These are phyloP conservation scores for Laticauda laticaudata DNA, from an alignment of 2,113 vertebrate species.

Conservation along the genomic window DNA sequence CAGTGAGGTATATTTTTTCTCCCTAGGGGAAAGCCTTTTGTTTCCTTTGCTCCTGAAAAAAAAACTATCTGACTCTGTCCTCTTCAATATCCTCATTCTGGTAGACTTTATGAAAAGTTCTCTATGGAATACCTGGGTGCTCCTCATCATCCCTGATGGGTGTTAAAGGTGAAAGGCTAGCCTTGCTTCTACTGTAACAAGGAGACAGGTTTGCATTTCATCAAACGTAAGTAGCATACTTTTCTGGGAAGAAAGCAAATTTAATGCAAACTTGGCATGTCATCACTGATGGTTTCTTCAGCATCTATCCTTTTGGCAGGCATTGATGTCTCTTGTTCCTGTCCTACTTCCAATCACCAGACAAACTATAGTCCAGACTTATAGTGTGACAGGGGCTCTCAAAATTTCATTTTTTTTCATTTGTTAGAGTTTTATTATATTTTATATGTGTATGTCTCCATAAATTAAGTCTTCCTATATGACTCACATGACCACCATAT, in stretches of 20 bases:
- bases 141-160: neutral
- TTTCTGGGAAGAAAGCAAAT: neutral
- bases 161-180: neutral
- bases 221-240: neutral
- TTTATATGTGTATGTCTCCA: neutral
- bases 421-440: neutral
- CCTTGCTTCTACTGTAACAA: neutral
- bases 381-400: neutral
- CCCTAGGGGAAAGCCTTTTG: neutral
- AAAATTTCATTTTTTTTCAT: neutral
- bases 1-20: neutral
- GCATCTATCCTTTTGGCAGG: neutral
- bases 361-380: neutral
- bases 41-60: neutral
- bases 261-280: neutral
- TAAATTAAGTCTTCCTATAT: neutral
- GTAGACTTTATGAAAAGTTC: neutral
- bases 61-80: neutral
- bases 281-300: neutral
- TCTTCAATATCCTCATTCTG: neutral
- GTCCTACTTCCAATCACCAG: neutral
- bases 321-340: neutral
- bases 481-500: neutral
- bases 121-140: neutral
- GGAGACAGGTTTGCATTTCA: conserved; percentile 21